Evolutionary conservation across 1,140 invertebrate species (phyloP), one percentile per base, ranked within the genome.

Genomic region (Drosophila eugracilis): DNA sequence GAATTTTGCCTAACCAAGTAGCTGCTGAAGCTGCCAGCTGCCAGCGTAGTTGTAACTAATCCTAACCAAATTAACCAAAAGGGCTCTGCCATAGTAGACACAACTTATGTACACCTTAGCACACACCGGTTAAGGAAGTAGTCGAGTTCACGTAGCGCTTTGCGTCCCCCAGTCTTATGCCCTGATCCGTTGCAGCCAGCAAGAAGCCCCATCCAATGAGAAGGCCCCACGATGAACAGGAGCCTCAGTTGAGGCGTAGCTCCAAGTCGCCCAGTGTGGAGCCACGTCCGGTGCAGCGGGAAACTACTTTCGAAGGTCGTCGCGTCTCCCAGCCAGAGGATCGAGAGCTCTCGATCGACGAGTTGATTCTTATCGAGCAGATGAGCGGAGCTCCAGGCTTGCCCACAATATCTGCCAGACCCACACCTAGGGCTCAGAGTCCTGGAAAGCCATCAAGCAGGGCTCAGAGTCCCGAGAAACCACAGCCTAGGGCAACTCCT

Each of bases 251-350:
- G 6, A 69, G 62, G 34, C 77, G 60, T 14, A 88, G 62, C 47
- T 70, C 78, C 39, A 89, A 88, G 37, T 72, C 83, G 5, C 75
- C 83, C 1, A 83, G 62, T 48, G 42, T 69, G 12, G 79, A 77
- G 22, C 70, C 72, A 53, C 78, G 69, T 6, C 69, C 72, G 21
- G 71, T 78, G 17, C 70, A 71, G 52, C 63, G 84, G 28, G 89
- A 83, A 41, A 84, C 85, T 0, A 84, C 78, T 4, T 89, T 85
- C 19, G 84, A 89, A 52, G 78, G 42, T 30, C 52, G 74, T 28
- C 81, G 76, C 7, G 26, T 32, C 14, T 73, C 69, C 24, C 22
- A 53, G 39, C 60, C 81, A 1, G 80, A 66, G 15, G 48, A 76
- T 59, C 26, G 36, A 4, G 36, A 77, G 9, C 5, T 53, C 7